Evolutionary conservation across 2,797 vertebrate species (phyloP).

Genomic region (Sebastiscus albofasciatus): DNA sequence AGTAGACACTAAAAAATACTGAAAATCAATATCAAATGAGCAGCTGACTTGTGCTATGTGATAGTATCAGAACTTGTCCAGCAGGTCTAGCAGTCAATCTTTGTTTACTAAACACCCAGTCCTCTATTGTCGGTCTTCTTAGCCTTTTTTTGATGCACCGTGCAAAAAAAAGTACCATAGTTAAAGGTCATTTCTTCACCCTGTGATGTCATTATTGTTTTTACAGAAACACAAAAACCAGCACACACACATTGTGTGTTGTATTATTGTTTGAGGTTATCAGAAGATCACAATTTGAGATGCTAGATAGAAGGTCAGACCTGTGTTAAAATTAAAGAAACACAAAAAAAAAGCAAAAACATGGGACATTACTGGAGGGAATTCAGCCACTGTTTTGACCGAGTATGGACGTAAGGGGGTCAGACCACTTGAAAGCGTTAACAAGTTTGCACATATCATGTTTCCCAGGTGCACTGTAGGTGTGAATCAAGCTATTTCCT

Average conservation of each 20-base stretch:
- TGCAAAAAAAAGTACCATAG: conserved; percentile 30
- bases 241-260: background rate
- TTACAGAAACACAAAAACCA: conserved; percentile 40
- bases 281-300: background rate
- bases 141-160: conserved; percentile 35
- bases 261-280: conserved; percentile 7
- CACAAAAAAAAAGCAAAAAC: background rate
- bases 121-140: conserved; percentile 39
- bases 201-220: conserved; percentile 45
- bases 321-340: background rate
- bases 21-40: background rate
- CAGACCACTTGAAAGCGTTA: conserved; percentile 33
- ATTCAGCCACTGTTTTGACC: conserved; percentile 8
- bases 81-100: conserved; percentile 56
- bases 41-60: conserved; percentile 4
- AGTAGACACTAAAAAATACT: background rate
- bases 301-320: background rate
- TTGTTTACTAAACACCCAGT: conserved; percentile 71
- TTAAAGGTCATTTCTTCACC: conserved; percentile 47
- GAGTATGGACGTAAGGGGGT: conserved; percentile 3
- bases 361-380: background rate
- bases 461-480: conserved; percentile 52
- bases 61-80: conserved; percentile 57
- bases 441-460: conserved; percentile 39
- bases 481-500: conserved; percentile 40